Base-by-base conservation (phyloP, 2,888 invertebrate genomes). In the Melanostoma scalare region DNA sequence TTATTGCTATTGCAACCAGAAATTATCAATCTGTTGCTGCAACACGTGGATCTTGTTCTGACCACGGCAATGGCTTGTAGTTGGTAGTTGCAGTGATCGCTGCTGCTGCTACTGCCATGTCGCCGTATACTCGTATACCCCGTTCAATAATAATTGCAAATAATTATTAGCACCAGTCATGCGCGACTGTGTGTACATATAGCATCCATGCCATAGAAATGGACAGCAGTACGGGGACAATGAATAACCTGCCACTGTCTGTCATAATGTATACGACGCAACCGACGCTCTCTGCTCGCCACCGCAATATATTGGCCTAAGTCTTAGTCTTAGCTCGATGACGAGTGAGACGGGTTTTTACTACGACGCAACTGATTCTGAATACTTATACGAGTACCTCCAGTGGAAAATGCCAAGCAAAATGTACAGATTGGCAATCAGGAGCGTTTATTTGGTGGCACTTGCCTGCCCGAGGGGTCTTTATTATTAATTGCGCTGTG, bases 161-260 rank as follows among this genome's bases (percentile, higher is more conserved):
- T 84, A 84, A 84, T 84, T 84, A 84, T 84, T 84, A 79, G 79
- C 84, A 84, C 84, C 84, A 79, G 73, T 84, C 84, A 79, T 78
- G 84, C 79, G 84, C 78, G 74, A 84, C 84, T 71, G 84, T 78
- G 73, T 84, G 72, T 84, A 71, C 79, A 84, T 75, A 78, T 74
- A 65, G 74, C 74, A 84, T 84, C 71, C 69, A 46, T 65, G 48
- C 50, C 9, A 30, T 69, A 35, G 48, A 52, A 60, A 42, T 67
- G 72, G 50, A 76, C 67, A 31, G 63, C 67, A 50, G 72, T 63
- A 69, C 50, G 53, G 68, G 79, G 67, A 78, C 84, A 84, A 79
- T 75, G 74, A 65, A 84, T 74, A 84, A 79, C 79, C 79, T 78
- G 82, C 73, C 82, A 77, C 73, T 77, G 82, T 77, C 73, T 77